Conservation (phyloP, 2,797 vertebrate species). For the Sphaeramia orbicularis region DNA sequence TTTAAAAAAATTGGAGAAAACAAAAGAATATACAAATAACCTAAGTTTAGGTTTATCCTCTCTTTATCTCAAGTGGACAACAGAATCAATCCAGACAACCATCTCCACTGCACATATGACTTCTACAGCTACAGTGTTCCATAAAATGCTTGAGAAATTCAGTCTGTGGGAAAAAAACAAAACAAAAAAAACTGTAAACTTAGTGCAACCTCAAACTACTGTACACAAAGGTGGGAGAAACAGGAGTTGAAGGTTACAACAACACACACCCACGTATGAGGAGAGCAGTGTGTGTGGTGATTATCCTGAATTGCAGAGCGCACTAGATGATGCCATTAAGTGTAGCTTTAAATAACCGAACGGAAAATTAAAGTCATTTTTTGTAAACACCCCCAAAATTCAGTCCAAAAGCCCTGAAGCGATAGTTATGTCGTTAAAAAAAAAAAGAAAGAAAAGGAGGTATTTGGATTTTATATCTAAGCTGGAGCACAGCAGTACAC, state of each 20-base stretch:
- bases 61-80: no score
- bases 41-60: no score
- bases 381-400: conserved; percentile 23
- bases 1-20: no score
- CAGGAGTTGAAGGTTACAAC: conserved; percentile 4
- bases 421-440: conserved; percentile 27
- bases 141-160: conserved; percentile 40
- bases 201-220: conserved; percentile 3
- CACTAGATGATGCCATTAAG: conserved; percentile 16
- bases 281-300: conserved; percentile 5
- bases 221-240: conserved; percentile 8
- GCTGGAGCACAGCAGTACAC: conserved; percentile 36
- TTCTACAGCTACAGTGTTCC: conserved; percentile 3
- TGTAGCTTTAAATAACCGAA: conserved; percentile 46
- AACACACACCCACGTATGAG: conserved; percentile 4
- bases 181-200: conserved; percentile 28
- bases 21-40: no score
- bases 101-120: no score
- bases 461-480: conserved; percentile 49
- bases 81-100: no score
- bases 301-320: conserved; percentile 6
- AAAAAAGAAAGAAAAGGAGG: conserved; percentile 49
- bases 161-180: neutral
- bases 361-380: conserved; percentile 53
- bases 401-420: conserved; percentile 25